Conservation (phyloP, 2,797 vertebrate genomes). For the Calcarius lapponicus region DNA sequence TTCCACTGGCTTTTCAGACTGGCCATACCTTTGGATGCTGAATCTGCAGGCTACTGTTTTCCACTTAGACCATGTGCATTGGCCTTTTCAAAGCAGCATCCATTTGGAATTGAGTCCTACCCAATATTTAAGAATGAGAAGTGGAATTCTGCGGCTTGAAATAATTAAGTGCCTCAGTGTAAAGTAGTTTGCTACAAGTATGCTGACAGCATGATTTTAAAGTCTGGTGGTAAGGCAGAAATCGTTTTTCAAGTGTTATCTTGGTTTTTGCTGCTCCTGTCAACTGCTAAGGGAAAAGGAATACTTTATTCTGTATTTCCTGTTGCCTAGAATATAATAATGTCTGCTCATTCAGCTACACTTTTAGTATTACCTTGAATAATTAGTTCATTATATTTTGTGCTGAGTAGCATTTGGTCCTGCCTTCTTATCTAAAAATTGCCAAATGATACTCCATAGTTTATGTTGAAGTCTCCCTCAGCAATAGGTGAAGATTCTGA, state of each 20-base stretch:
- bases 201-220: background rate
- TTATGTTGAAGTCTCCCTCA: background rate
- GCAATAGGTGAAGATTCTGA: background rate
- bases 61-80: background rate
- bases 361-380: background rate
- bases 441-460: background rate
- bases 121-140: background rate
- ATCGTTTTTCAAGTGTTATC: background rate
- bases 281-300: background rate
- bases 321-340: background rate
- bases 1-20: background rate
- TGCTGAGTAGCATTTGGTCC: background rate
- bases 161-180: background rate
- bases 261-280: background rate
- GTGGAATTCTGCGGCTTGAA: background rate
- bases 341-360: background rate
- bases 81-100: background rate
- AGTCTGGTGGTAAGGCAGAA: background rate
- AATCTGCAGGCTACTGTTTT: background rate
- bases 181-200: background rate
- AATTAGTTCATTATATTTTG: background rate
- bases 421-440: background rate
- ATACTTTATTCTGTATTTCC: background rate
- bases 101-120: background rate
- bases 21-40: background rate